These are phyloP conservation scores for Spheniscus mendiculus DNA, from an alignment of 2,113 vertebrate genomes.

Conservation along the genomic window DNA sequence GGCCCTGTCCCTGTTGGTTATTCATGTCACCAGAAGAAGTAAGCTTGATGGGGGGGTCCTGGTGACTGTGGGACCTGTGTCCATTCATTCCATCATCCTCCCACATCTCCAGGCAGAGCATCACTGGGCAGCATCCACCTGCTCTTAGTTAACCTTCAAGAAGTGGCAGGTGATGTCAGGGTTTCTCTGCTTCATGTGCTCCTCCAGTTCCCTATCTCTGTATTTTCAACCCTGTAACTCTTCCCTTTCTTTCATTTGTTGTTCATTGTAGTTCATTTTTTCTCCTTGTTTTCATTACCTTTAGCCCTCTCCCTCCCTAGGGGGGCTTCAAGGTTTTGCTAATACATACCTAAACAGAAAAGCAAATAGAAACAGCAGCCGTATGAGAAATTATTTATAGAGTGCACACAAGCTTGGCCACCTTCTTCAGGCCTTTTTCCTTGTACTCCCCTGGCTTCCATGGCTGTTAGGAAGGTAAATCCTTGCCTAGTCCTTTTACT, in stretches of 20 bases:
- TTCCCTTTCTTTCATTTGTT: background rate
- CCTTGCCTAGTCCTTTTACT: background rate
- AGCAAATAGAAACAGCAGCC: background rate
- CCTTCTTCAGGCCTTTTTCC: background rate
- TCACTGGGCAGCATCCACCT: background rate
- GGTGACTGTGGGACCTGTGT: background rate
- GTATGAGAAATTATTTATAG: background rate
- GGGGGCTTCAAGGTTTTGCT: background rate
- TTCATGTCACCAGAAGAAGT: background rate
- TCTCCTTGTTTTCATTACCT: background rate
- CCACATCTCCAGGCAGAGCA: background rate
- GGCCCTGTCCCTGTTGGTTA: background rate
- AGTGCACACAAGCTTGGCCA: background rate
- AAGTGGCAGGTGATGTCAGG: background rate
- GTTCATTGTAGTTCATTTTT: background rate
- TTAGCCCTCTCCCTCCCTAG: background rate
- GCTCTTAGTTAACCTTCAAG: background rate
- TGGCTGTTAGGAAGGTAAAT: background rate
- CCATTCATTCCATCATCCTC: background rate
- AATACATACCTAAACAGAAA: background rate
- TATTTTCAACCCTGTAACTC: background rate
- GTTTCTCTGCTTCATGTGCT: background rate
- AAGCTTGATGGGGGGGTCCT: background rate
- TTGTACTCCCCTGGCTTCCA: background rate
- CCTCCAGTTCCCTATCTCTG: background rate